Percentiles rank a stretch among this genome's conserved stretches.
Evolutionary conservation across 1,140 invertebrate genomes (phyloP).

Genomic region (Aleiodes sp.): DNA sequence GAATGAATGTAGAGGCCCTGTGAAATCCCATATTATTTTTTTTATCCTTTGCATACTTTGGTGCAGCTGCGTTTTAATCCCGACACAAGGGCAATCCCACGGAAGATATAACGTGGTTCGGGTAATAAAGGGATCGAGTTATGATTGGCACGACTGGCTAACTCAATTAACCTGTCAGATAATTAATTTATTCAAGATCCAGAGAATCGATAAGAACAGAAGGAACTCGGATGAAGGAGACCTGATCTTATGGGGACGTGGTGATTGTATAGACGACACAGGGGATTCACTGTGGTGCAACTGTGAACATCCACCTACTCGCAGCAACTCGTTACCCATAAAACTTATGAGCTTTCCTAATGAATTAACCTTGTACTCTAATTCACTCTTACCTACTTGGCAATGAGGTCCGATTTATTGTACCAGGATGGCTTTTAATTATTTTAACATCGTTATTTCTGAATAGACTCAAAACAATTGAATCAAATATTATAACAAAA

Average conservation of each 20-base stretch:
- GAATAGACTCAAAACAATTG: no score
- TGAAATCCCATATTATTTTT: neutral
- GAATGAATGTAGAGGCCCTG: neutral
- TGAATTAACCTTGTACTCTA: neutral
- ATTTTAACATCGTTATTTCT: no score
- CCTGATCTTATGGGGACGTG: neutral
- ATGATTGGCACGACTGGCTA: slow-evolving; percentile 42
- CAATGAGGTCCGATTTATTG: no score
- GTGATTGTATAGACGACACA: slow-evolving; percentile 2
- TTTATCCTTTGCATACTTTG: neutral
- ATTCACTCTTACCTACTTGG: no score
- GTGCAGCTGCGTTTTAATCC: neutral
- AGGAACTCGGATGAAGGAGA: neutral
- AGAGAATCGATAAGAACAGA: slow-evolving; percentile 40
- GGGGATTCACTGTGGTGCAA: neutral
- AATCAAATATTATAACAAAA: no score
- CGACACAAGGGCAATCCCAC: slow-evolving; percentile 1
- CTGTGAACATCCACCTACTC: neutral
- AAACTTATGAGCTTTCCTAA: neutral
- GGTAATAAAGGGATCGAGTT: slow-evolving; percentile 41
- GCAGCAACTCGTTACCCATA: neutral
- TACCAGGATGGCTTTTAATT: no score
- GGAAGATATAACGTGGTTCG: neutral
- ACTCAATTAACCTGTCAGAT: slow-evolving; percentile 49
- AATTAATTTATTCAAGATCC: slow-evolving; percentile 54